phyloP scores from a whole-genome alignment of 2,888 invertebrate genomes.

The Nemoura dubitans region DNA sequence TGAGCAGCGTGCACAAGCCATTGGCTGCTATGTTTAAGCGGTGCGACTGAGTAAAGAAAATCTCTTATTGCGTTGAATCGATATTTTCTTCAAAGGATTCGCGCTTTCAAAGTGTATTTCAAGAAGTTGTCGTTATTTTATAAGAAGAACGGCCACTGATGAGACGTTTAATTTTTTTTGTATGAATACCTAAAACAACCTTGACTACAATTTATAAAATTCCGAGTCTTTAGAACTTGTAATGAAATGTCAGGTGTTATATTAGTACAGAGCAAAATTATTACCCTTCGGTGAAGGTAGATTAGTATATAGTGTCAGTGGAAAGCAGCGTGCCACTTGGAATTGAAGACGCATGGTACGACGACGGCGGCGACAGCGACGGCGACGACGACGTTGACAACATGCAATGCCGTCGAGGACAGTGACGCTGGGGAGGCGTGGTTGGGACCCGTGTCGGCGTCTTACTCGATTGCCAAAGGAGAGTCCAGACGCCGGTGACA shows the following conservation, averaged over 20 bases:
- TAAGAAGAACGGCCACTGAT: not conserved
- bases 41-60: not conserved
- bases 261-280: not conserved
- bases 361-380: not conserved
- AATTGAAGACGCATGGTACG: not conserved
- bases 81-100: not conserved
- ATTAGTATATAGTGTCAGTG: not conserved
- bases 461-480: conserved; percentile 28
- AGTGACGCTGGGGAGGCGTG: conserved; percentile 20
- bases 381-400: no score
- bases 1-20: not conserved
- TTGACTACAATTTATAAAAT: not conserved
- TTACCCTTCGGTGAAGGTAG: not conserved
- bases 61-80: not conserved
- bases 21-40: not conserved
- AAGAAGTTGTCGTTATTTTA: not conserved
- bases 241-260: not conserved
- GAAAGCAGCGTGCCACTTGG: not conserved
- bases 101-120: not conserved
- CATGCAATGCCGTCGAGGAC: no score
- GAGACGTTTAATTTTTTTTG: not conserved
- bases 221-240: no score
- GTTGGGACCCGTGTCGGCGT: conserved; percentile 26
- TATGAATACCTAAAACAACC: not conserved
- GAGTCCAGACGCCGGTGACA: conserved; percentile 27